Evolutionary conservation across 2,888 invertebrate genomes (phyloP), one percentile per base, ranked within the genome.

Genomic region (Nesidiocoris tenuis): DNA sequence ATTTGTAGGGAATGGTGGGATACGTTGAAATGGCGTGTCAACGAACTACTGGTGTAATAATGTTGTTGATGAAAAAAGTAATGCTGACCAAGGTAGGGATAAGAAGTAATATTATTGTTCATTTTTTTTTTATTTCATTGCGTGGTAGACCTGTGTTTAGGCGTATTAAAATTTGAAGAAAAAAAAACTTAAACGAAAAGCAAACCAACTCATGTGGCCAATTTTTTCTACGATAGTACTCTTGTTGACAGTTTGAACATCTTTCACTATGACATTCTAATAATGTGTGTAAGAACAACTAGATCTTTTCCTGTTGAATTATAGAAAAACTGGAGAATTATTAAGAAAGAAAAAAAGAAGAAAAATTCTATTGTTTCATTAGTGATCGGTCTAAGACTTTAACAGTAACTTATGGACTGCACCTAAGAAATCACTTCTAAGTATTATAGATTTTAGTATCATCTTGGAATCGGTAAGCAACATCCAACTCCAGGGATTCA

Each of bases 351-450:
- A 39, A 39, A 39, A 39, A 39, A 39, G 3, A 39, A 39, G 39
- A 39, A 39, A 39, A 39, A 39, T 39, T 7, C 54, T 75, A 63
- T 76, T 76, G 63, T 74, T 74, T 76, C 78, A 78, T 76, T 78
- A 78, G 78, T 78, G 77, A 77, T 78, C 75, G 74, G 78, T 78
- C 77, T 77, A 78, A 78, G 78, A 78, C 78, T 78, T 78, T 75
- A 68, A 75, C 64, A 78, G 78, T 70, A 78, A 78, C 78, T 71
- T 77, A 78, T 78, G 78, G 78, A 78, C 78, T 78, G 78, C 74
- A 74, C 75, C 68, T 78, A 75, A 63, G 59, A 74, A 77, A 77
- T 77, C 68, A 71, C 66, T 76, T 70, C 70, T 70, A 70, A 70
- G 70, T 70, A 70, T 70, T 70, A 70, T 70, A 70, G 70, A 70